Evolutionary conservation across 2,888 invertebrate species (phyloP).

Genomic region (Patella ulyssiponensis): DNA sequence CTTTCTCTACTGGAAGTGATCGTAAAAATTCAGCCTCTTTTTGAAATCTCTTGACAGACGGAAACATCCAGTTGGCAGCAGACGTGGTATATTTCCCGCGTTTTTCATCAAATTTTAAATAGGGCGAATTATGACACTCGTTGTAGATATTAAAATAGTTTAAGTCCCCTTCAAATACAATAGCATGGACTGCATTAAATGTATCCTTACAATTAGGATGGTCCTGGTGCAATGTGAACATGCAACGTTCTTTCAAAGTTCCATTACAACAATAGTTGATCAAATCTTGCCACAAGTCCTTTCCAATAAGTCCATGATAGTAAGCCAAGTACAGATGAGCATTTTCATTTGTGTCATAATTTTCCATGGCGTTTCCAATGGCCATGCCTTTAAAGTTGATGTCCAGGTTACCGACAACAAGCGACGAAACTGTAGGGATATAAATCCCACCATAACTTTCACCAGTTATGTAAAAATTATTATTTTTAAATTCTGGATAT

Average conservation of each 20-base stretch:
- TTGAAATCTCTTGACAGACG: neutral
- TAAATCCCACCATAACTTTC: constrained; percentile 75
- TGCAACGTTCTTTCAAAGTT: neutral
- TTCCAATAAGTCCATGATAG: constrained; percentile 71
- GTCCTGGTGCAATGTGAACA: neutral
- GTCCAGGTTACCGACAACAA: constrained; percentile 65
- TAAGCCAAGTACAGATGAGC: constrained; percentile 71
- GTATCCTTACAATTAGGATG: neutral
- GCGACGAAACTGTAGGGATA: constrained; percentile 72
- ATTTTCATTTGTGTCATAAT: constrained; percentile 63
- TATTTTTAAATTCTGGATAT: constrained; percentile 71
- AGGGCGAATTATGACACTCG: neutral
- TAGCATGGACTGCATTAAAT: neutral
- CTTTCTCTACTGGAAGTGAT: constrained; percentile 17
- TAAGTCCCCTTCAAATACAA: neutral
- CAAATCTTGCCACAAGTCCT: constrained; percentile 36
- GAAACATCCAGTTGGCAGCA: neutral
- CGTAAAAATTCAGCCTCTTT: constrained; percentile 6
- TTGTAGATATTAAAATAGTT: neutral
- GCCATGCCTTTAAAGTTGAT: constrained; percentile 72
- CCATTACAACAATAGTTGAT: constrained; percentile 51
- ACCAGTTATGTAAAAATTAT: constrained; percentile 74
- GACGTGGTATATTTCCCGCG: neutral
- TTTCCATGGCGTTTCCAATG: constrained; percentile 74
- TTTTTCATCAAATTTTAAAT: neutral